Evolutionary conservation across 1,140 invertebrate species (phyloP).

Genomic region (Leptopilina clavipes): DNA sequence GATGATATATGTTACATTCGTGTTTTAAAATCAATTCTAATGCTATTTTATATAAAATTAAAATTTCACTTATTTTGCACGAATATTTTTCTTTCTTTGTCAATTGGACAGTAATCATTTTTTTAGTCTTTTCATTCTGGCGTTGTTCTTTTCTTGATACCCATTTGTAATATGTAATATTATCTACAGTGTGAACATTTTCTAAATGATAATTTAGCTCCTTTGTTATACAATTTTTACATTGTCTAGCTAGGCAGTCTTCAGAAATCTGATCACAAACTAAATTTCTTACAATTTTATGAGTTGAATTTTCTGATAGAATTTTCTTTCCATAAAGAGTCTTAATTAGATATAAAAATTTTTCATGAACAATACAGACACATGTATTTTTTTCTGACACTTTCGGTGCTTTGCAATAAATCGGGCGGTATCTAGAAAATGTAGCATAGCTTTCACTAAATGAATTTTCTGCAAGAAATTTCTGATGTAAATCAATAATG

Average conservation of each 20-base stretch:
- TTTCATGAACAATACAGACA: slow-evolving; percentile 47
- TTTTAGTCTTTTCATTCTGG: slow-evolving; percentile 25
- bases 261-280: slow-evolving; percentile 40
- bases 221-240: slow-evolving; percentile 41
- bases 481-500: slow-evolving; percentile 38
- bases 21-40: slow-evolving; percentile 41
- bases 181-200: slow-evolving; percentile 28
- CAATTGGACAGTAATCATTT: neutral
- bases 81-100: neutral
- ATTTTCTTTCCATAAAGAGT: slow-evolving; percentile 41
- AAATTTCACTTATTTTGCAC: slow-evolving; percentile 35
- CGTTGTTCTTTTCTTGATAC: slow-evolving; percentile 42
- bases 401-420: slow-evolving; percentile 42
- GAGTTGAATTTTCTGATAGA: slow-evolving; percentile 40
- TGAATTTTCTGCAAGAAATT: slow-evolving; percentile 41
- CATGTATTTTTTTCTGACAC: slow-evolving; percentile 36
- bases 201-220: slow-evolving; percentile 39
- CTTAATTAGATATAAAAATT: slow-evolving; percentile 40
- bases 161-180: slow-evolving; percentile 5
- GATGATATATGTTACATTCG: slow-evolving; percentile 46
- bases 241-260: slow-evolving; percentile 41
- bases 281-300: slow-evolving; percentile 44
- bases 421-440: neutral
- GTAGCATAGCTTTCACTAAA: slow-evolving; percentile 21
- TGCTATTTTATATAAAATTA: slow-evolving; percentile 36